These are phyloP conservation scores for Nephrotoma appendiculata DNA, from an alignment of 2,888 invertebrate genomes.

Conservation along the genomic window DNA sequence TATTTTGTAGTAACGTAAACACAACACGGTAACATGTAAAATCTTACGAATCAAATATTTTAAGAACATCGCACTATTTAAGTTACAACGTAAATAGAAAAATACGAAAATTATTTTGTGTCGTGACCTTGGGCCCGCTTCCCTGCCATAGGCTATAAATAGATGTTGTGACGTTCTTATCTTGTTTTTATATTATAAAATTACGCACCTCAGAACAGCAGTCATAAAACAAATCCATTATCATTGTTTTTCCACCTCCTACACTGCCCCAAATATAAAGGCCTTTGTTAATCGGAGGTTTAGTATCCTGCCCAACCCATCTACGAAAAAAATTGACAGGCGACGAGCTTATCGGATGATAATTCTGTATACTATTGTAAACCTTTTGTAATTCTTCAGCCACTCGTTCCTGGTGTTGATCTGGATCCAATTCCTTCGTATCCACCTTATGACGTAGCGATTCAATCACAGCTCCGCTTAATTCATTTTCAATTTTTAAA, in stretches of 20 bases:
- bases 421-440: constrained; percentile 42
- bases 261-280: constrained; percentile 83
- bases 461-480: neutral
- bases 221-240: constrained; percentile 96
- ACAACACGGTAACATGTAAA: too few species aligned
- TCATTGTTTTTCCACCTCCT: constrained; percentile 95
- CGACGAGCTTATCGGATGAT: constrained; percentile 28
- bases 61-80: neutral
- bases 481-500: neutral
- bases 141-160: neutral
- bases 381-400: constrained; percentile 54
- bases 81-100: neutral
- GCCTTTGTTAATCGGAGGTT: constrained; percentile 37
- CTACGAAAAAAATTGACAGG: constrained; percentile 29
- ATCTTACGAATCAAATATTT: too few species aligned
- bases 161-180: neutral
- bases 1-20: too few species aligned
- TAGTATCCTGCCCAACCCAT: constrained; percentile 34
- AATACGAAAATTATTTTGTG: neutral
- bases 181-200: neutral
- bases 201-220: constrained; percentile 39
- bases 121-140: neutral
- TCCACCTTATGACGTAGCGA: neutral
- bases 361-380: constrained; percentile 45
- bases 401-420: constrained; percentile 58